phyloP scores from a whole-genome alignment of 1,140 invertebrate genomes.

The Atta texana region DNA sequence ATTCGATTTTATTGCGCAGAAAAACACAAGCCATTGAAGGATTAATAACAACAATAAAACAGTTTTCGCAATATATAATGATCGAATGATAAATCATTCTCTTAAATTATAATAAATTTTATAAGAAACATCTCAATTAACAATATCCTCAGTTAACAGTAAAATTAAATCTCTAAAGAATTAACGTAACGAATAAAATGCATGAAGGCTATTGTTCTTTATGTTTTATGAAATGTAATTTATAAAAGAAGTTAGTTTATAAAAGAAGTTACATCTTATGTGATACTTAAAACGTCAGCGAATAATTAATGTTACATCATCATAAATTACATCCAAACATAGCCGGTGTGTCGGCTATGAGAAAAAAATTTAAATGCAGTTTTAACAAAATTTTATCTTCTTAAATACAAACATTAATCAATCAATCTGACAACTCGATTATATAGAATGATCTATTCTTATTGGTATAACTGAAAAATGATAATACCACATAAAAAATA shows the following conservation, averaged over 20 bases:
- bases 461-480: neutral
- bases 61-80: neutral
- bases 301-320: slow-evolving; percentile 40
- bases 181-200: slow-evolving; percentile 4
- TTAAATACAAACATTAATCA: slow-evolving; percentile 1
- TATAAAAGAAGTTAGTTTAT: neutral
- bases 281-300: neutral
- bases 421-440: slow-evolving; percentile 11
- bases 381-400: slow-evolving; percentile 18
- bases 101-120: neutral
- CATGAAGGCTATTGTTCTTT: neutral
- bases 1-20: neutral
- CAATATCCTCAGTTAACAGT: neutral
- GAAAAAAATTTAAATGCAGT: neutral
- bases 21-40: neutral
- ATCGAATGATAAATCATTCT: neutral
- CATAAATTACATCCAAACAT: slow-evolving; percentile 25
- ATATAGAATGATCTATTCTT: neutral
- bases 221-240: neutral
- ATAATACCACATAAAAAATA: neutral
- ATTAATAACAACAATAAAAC: neutral
- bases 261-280: neutral
- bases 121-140: neutral
- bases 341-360: neutral
- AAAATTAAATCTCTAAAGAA: slow-evolving; percentile 2